A percentile compares a stretch with the other conserved stretches of the same genome.
Evolutionary conservation across 2,888 invertebrate genomes (phyloP).

Genomic region (Hemithea aestivaria): DNA sequence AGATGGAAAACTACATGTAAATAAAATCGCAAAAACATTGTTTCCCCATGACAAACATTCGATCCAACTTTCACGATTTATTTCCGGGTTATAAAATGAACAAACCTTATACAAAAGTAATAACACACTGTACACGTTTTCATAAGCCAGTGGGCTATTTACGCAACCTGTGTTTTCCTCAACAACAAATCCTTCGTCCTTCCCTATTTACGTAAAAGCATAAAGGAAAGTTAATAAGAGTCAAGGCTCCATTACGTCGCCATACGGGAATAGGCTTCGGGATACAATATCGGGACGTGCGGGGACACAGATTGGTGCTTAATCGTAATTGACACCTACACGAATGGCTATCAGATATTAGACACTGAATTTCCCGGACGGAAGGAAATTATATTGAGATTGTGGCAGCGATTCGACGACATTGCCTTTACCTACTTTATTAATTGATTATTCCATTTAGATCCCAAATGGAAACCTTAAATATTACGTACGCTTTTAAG

Average conservation of each 20-base stretch:
- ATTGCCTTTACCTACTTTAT: too few species aligned
- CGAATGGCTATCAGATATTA: constrained; percentile 27
- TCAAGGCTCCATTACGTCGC: constrained; percentile 21
- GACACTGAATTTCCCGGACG: constrained; percentile 14
- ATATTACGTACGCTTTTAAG: too few species aligned
- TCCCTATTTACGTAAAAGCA: constrained; percentile 18
- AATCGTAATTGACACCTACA: constrained; percentile 30
- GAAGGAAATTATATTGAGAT: constrained; percentile 17
- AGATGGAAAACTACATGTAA: too few species aligned
- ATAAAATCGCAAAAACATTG: too few species aligned
- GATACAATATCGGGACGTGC: constrained; percentile 24
- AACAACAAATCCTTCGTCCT: constrained; percentile 9
- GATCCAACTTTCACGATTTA: too few species aligned
- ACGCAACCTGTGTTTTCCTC: constrained; percentile 5
- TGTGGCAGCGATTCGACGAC: constrained; percentile 1
- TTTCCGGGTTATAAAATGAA: too few species aligned
- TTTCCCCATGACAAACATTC: too few species aligned
- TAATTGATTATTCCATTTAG: too few species aligned
- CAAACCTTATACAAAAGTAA: too few species aligned
- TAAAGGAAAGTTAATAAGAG: constrained; percentile 17
- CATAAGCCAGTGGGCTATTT: not conserved
- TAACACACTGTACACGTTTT: too few species aligned
- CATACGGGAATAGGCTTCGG: constrained; percentile 17
- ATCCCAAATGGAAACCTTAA: too few species aligned
- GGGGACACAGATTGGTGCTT: constrained; percentile 24